A percentile compares a stretch with the other conserved stretches of the same genome.
These are phyloP conservation scores for Drosophila kuntzei DNA, from an alignment of 2,888 invertebrate genomes.

Conservation along the genomic window DNA sequence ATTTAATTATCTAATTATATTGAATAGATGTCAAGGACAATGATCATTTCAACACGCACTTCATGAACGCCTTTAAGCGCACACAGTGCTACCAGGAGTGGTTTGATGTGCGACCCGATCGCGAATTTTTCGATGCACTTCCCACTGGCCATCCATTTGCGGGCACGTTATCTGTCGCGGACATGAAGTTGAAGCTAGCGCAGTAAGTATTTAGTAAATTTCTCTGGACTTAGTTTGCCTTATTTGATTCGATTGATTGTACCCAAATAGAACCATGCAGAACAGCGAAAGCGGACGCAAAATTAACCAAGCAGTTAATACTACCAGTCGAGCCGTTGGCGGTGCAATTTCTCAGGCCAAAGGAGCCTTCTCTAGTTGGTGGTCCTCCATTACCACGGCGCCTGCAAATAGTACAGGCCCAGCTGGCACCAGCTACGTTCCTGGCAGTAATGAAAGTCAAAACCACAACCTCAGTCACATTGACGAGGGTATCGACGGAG, in stretches of 20 bases:
- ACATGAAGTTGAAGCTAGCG: conserved; percentile 96
- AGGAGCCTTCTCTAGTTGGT: conserved; percentile 94
- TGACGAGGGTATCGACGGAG: conserved; percentile 52
- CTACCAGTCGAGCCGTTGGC: conserved; percentile 96
- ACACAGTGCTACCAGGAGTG: conserved; percentile 96
- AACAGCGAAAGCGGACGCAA: conserved; percentile 97
- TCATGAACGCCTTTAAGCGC: conserved; percentile 93
- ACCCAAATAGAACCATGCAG: conserved; percentile 92
- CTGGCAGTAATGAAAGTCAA: conserved; percentile 28
- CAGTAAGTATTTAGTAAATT: conserved; percentile 89
- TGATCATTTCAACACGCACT: conserved; percentile 95
- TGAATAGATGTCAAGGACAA: conserved; percentile 89
- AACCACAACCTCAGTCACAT: conserved; percentile 17
- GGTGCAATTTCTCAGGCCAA: conserved; percentile 94
- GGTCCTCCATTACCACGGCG: conserved; percentile 90
- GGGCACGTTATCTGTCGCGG: conserved; percentile 96
- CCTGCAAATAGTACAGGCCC: conserved; percentile 73
- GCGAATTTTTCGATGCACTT: conserved; percentile 89
- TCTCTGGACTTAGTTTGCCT: background rate
- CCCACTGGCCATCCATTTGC: conserved; percentile 96
- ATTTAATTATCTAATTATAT: background rate
- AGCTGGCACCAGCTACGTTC: conserved; percentile 17
- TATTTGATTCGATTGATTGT: background rate
- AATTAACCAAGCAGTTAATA: conserved; percentile 95
- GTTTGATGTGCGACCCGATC: conserved; percentile 88